phyloP scores from a whole-genome alignment of 2,888 invertebrate species.

The Chymomyza procnemis region DNA sequence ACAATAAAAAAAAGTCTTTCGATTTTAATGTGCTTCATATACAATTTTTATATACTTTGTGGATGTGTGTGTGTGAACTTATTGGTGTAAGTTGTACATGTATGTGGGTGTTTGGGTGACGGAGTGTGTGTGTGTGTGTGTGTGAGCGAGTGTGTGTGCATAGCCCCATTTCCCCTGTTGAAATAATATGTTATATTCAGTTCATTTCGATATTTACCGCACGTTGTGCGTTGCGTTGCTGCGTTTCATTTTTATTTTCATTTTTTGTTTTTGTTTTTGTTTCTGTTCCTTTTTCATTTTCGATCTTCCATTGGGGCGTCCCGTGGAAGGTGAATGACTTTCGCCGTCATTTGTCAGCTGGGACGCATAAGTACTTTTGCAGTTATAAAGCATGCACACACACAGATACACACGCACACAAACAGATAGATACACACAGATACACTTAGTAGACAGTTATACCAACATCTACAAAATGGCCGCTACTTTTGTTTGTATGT shows the following conservation, averaged over 20 bases:
- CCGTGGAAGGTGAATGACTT: conserved; percentile 58
- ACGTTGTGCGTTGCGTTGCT: conserved; percentile 10
- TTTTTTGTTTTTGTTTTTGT: background rate
- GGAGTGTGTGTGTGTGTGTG: conserved; percentile 9
- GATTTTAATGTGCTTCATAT: background rate
- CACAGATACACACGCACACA: background rate
- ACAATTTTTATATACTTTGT: background rate
- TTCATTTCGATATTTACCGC: conserved; percentile 40
- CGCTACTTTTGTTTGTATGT: background rate
- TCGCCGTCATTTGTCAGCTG: conserved; percentile 19
- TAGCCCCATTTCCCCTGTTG: conserved; percentile 33
- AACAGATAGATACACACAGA: background rate
- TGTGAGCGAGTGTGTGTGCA: conserved; percentile 8
- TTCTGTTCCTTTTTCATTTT: background rate
- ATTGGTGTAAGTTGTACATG: no score
- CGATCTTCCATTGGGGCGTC: background rate
- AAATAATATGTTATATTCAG: conserved; percentile 57
- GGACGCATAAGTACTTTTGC: background rate
- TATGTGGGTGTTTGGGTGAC: conserved; percentile 18
- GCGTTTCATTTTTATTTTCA: no score
- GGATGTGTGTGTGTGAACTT: background rate
- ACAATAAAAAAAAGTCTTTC: background rate
- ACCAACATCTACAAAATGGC: background rate
- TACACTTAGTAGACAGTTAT: no score
- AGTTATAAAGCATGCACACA: background rate